Conservation (phyloP, 92 coral and sea anemone species). For the Paramuricea clavata region DNA sequence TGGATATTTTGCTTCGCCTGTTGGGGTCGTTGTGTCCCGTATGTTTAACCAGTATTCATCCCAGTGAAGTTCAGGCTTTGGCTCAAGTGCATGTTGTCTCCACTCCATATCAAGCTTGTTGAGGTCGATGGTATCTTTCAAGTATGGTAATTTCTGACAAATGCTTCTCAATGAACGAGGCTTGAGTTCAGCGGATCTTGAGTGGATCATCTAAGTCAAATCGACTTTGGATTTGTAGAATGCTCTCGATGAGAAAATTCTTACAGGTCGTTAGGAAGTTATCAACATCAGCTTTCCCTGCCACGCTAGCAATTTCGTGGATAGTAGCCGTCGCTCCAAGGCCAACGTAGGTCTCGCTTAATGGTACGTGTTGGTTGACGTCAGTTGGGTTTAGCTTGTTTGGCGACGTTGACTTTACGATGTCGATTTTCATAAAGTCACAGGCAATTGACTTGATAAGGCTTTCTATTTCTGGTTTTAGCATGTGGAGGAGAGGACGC, state of each 20-base stretch:
- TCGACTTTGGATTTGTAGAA: constrained; percentile 22
- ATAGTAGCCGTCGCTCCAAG: constrained; percentile 14
- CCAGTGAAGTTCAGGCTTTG: constrained; percentile 8
- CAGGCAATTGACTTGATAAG: constrained; percentile 13
- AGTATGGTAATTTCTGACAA: constrained; percentile 25
- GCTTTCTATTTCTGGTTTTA: constrained; percentile 12
- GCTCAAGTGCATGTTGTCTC: background rate
- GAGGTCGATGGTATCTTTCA: constrained; percentile 14
- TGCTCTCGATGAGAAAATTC: constrained; percentile 28
- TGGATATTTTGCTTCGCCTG: background rate
- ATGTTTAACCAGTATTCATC: constrained; percentile 4
- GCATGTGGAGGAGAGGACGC: constrained; percentile 67
- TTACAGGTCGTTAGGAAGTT: constrained; percentile 8
- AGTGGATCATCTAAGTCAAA: constrained; percentile 6
- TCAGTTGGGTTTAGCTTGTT: background rate
- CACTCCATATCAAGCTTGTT: constrained; percentile 24
- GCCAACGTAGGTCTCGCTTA: constrained; percentile 25
- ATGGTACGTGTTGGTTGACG: constrained; percentile 23
- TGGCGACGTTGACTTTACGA: too few species aligned
- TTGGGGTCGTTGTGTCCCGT: constrained; percentile 15
- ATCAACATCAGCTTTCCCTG: constrained; percentile 21
- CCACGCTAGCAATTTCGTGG: constrained; percentile 5
- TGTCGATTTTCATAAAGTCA: too few species aligned
- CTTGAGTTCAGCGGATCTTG: background rate
- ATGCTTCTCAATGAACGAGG: constrained; percentile 22